Evolutionary conservation across 2,888 invertebrate species (phyloP), one percentile per base, ranked within the genome.

Genomic region (Mythimna albipuncta): DNA sequence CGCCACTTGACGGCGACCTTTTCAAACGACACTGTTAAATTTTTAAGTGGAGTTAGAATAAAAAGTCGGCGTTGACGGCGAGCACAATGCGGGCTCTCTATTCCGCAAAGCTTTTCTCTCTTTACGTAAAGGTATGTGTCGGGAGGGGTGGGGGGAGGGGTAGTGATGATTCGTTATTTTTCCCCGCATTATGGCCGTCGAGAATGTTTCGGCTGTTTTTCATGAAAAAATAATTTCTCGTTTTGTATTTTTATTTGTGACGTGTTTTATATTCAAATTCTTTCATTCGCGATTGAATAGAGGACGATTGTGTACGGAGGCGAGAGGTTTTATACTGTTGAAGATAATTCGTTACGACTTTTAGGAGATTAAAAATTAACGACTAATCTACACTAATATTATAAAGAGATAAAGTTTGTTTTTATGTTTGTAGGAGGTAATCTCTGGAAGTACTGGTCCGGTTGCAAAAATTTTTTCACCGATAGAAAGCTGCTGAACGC

Each of bases 21-120:
- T 85, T 84, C 78, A 85, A 85, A 81, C 78, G 83, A 82, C 78
- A 72, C 84, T 81, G 85, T 82, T 85, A 79, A 77, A 82, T 85
- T 85, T 85, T 81, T 81, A 85, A 85, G 84, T 81, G 77, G 77
- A 81, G 82, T 80, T 82, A 81, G 81, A 84, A 85, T 85, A 81
- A 85, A 85, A 85, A 82, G 77, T 69, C 64, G 72, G 70, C 74
- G 80, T 72, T 73, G 84, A 65, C 77, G 76, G 69, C 65, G 72
- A 64, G 73, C 80, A 85, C 85, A 85, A 85, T 81, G 75, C 72
- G 59, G 47, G 54, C 72, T 63, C 69, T 80, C 80, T 79, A 77
- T 68, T 71, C 73, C 66, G 76, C 57, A 26, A 75, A 74, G 81
- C 75, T 82, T 85, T 85, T 74, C 74, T 79, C 82, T 84, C 78